Evolutionary conservation across 1,140 invertebrate genomes (phyloP), one percentile per base, ranked within the genome.

Genomic region (Lordiphosa clarofinis): DNA sequence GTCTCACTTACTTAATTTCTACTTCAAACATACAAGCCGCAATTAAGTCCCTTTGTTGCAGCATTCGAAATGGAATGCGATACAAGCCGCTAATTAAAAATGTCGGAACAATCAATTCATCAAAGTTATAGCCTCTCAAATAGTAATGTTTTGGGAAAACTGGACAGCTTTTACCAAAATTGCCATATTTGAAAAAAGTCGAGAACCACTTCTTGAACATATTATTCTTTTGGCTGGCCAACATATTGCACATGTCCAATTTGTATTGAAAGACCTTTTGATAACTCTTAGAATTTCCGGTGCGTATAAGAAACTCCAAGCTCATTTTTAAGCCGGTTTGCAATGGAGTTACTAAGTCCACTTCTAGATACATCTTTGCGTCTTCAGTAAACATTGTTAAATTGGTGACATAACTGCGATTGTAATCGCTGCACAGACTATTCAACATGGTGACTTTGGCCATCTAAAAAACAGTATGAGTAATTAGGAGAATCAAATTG

Each of bases 151-250:
- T 53, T 1, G 66, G 44, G 1, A 35, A 6, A 4, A 56, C 56
- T n/a, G 61, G 61, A 8, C 66, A 69, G 19, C 19, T 8, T 12
- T 13, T 36, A 9, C 11, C n/a, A 13, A 69, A 58, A 31, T 69
- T 69, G 4, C 66, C 61, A 35, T 39, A 65, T 4, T n/a, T 10
- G 5, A 36, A 44, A 8, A 69, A 50, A 21, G 44, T 39, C 0
- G 31, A 54, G 11, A 59, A 59, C 61, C 66, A 69, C 42, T 33
- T 53, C 19, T 81, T 81, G 0, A 81, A 65, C 3, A 81, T 48
- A 33, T 60, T 58, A 33, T 55, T 58, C 7, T 50, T 69, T 0
- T 31, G 35, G 9, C n/a, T 39, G 0, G 31, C 19, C 6, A 75
- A 40, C 37, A 73, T 48, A 6, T 24, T 31, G 37, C 75, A 81